Conservation (phyloP, 2,113 vertebrate species). For the Archocentrus centrarchus region DNA sequence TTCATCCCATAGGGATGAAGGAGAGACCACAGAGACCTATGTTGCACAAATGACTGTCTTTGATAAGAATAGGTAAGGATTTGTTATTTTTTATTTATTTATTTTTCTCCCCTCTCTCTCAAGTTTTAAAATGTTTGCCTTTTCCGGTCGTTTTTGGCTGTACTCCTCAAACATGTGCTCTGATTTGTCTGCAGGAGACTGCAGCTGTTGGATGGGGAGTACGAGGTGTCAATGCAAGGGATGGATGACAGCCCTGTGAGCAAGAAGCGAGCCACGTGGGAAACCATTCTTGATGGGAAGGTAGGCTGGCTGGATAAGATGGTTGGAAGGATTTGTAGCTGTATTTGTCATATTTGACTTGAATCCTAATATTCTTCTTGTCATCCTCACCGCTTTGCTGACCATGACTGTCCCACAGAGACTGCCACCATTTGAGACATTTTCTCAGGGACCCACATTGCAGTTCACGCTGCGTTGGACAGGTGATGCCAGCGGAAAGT, state of each 20-base stretch:
- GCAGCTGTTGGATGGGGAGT: constrained; percentile 97
- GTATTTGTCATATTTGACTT: neutral
- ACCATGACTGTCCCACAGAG: constrained; percentile 78
- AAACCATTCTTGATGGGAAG: constrained; percentile 98
- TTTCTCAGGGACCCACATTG: constrained; percentile 99
- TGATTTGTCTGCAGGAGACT: constrained; percentile 83
- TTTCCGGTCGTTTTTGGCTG: neutral
- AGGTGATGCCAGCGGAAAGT: constrained; percentile 91
- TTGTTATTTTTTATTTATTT: neutral
- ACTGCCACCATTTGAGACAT: constrained; percentile 97
- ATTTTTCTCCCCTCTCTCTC: too few species aligned
- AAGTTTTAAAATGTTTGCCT: neutral
- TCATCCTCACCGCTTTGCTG: neutral
- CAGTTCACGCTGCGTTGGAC: constrained; percentile 99
- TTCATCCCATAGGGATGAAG: constrained; percentile 90
- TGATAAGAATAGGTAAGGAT: constrained; percentile 94
- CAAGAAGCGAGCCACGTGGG: constrained; percentile 99
- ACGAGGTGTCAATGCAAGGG: constrained; percentile 99
- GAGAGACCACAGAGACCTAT: constrained; percentile 88
- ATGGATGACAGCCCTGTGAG: constrained; percentile 97
- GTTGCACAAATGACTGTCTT: constrained; percentile 99
- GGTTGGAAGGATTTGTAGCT: neutral
- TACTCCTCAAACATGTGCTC: neutral
- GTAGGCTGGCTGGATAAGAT: constrained; percentile 67
- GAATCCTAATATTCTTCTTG: neutral